These are phyloP conservation scores for Gonatopus flavifemur DNA, from an alignment of 1,140 invertebrate species.

Conservation along the genomic window DNA sequence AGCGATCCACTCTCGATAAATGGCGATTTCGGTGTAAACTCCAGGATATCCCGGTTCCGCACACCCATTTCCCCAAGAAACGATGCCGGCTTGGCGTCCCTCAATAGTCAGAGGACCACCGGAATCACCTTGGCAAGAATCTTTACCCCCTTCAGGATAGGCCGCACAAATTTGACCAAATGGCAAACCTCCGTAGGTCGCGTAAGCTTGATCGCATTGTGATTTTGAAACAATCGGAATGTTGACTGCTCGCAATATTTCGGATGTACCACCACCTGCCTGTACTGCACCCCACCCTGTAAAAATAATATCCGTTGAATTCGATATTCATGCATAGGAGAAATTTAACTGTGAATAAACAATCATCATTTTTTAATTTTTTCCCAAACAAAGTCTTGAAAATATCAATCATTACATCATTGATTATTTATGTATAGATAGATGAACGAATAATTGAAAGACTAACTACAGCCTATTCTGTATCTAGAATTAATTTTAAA, in stretches of 20 bases:
- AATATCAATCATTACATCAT: no score
- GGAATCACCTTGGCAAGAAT: constrained; percentile 68
- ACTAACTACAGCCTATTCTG: no score
- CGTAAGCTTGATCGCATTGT: constrained; percentile 43
- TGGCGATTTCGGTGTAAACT: constrained; percentile 60
- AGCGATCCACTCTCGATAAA: constrained; percentile 52
- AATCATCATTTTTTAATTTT: no score
- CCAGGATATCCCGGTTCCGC: constrained; percentile 57
- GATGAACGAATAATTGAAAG: no score
- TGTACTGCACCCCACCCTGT: constrained; percentile 50
- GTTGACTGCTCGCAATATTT: constrained; percentile 36
- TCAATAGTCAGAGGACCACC: constrained; percentile 50
- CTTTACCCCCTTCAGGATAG: constrained; percentile 64
- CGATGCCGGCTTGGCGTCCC: constrained; percentile 58
- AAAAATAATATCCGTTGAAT: no score
- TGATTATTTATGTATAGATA: no score
- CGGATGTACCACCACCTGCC: constrained; percentile 1
- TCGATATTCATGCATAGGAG: no score
- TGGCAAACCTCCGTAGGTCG: constrained; percentile 55
- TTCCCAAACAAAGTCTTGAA: no score
- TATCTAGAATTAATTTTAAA: no score
- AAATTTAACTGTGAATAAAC: no score
- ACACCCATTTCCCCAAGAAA: constrained; percentile 65
- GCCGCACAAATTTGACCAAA: constrained; percentile 74
- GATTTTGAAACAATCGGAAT: constrained; percentile 48